Conservation (phyloP, 2,888 invertebrate species). For the Galeruca laticollis region DNA sequence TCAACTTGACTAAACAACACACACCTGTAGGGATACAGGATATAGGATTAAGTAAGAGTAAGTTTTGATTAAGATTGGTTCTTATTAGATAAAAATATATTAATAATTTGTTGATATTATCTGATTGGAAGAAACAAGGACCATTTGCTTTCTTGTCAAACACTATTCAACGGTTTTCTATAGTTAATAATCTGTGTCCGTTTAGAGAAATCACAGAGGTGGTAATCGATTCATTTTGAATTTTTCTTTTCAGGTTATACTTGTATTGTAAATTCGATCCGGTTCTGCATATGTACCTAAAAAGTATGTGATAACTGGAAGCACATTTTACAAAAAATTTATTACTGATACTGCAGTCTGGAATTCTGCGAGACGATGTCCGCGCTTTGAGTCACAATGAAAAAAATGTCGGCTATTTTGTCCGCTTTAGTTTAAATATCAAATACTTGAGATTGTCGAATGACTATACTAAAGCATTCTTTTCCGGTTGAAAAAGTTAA, state of each 20-base stretch:
- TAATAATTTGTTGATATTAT: too few relatives aligned
- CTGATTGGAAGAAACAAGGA: too few relatives aligned
- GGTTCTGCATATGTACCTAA: neutral
- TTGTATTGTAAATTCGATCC: neutral
- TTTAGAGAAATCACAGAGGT: neutral
- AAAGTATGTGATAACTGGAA: conserved; percentile 1
- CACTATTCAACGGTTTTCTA: too few relatives aligned
- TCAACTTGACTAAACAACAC: too few relatives aligned
- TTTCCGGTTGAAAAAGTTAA: conserved; percentile 27
- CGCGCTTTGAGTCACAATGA: conserved; percentile 26
- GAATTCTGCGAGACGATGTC: conserved; percentile 20
- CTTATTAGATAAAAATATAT: too few relatives aligned
- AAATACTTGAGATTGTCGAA: conserved; percentile 23
- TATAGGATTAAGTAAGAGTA: too few relatives aligned
- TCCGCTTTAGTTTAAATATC: conserved; percentile 29
- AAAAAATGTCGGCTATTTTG: conserved; percentile 30
- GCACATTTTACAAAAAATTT: conserved; percentile 26
- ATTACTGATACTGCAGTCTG: conserved; percentile 25
- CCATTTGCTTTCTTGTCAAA: too few relatives aligned
- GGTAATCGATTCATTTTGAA: neutral
- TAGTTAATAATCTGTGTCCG: too few relatives aligned
- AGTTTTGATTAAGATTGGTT: too few relatives aligned
- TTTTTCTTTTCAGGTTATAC: too few relatives aligned
- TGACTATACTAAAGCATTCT: conserved; percentile 27
- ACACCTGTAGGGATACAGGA: too few relatives aligned